Evolutionary conservation across 1,140 invertebrate genomes (phyloP).

Genomic region (Pogonomyrmex californicus): DNA sequence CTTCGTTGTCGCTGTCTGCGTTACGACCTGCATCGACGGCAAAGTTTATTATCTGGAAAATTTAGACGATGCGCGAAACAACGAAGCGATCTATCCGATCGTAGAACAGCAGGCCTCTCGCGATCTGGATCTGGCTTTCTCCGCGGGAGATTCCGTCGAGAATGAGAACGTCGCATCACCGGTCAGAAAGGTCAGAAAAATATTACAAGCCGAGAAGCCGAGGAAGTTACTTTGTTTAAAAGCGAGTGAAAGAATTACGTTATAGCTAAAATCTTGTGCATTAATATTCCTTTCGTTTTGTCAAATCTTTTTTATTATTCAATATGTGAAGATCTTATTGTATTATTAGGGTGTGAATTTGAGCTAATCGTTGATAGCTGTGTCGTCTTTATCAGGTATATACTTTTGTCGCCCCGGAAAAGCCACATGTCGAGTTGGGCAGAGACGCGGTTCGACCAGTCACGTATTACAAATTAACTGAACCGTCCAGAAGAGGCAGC

Average conservation of each 20-base stretch:
- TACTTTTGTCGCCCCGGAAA: slow-evolving; percentile 69
- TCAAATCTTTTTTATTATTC: neutral
- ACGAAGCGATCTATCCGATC: slow-evolving; percentile 61
- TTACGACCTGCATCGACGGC: slow-evolving; percentile 28
- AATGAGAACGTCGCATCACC: slow-evolving; percentile 58
- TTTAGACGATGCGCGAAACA: slow-evolving; percentile 56
- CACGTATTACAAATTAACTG: slow-evolving; percentile 76
- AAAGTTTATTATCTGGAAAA: slow-evolving; percentile 75
- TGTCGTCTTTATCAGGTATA: slow-evolving; percentile 65
- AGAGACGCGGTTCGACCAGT: slow-evolving; percentile 74
- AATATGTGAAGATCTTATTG: neutral
- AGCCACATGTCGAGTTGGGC: slow-evolving; percentile 70
- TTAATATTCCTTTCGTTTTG: neutral
- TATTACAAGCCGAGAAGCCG: neutral
- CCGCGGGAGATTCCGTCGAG: slow-evolving; percentile 70
- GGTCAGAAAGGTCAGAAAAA: slow-evolving; percentile 72
- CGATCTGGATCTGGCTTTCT: slow-evolving; percentile 81
- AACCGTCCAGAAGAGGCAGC: slow-evolving; percentile 72
- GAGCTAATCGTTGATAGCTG: neutral
- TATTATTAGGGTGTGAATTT: neutral
- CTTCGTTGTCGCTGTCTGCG: slow-evolving; percentile 8
- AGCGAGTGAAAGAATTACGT: neutral
- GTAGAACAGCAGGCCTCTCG: slow-evolving; percentile 77
- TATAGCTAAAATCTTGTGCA: neutral
- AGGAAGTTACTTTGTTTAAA: neutral